Conservation (phyloP, 2,797 vertebrate genomes). For the Graptemys geographica region DNA sequence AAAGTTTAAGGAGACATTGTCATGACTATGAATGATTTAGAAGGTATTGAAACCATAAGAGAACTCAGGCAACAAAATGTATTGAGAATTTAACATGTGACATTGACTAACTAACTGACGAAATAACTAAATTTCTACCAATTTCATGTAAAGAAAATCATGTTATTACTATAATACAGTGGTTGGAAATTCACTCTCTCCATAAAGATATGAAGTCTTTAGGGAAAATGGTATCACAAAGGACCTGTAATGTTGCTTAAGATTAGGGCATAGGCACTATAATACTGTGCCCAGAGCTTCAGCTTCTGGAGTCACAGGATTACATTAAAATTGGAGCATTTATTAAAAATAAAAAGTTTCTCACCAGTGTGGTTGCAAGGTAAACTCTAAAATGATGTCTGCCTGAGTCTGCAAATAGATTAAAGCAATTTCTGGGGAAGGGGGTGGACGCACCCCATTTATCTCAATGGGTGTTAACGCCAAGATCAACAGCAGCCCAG, state of each 20-base stretch:
- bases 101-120: neutral
- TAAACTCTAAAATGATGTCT: conserved; percentile 62
- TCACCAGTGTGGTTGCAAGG: conserved; percentile 53
- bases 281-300: conserved; percentile 37
- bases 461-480: conserved; percentile 59
- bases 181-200: conserved; percentile 13
- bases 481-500: neutral
- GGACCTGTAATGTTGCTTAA: conserved; percentile 49
- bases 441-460: conserved; percentile 9
- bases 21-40: conserved; percentile 45
- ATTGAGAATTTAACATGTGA: conserved; percentile 6
- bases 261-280: neutral
- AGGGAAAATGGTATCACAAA: neutral
- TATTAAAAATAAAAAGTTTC: neutral
- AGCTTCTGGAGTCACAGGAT: conserved; percentile 40
- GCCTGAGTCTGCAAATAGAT: conserved; percentile 58
- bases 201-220: neutral
- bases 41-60: conserved; percentile 41
- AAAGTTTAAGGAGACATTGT: conserved; percentile 48
- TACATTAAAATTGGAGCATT: conserved; percentile 29
- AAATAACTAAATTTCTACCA: conserved; percentile 27
- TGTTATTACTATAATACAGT: conserved; percentile 13
- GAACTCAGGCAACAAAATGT: conserved; percentile 17
- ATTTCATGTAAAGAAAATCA: neutral
- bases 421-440: conserved; percentile 29